These are phyloP conservation scores for Psix sp. DNA, from an alignment of 1,140 invertebrate genomes.

Conservation along the genomic window DNA sequence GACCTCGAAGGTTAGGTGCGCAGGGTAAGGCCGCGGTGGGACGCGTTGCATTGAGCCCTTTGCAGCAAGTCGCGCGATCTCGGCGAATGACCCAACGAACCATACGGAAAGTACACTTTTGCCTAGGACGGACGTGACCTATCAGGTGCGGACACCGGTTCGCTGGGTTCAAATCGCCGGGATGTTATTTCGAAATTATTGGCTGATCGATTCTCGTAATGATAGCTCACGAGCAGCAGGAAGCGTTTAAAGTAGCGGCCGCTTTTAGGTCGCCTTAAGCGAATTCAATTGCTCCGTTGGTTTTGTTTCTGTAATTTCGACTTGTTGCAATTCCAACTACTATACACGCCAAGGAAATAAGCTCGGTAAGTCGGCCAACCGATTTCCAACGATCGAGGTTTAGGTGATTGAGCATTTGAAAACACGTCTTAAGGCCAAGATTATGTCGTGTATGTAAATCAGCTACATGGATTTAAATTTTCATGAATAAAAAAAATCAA, in stretches of 20 bases:
- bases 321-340: too few species aligned
- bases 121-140: slow-evolving; percentile 22
- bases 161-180: slow-evolving; percentile 9
- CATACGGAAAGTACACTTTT: slow-evolving; percentile 43
- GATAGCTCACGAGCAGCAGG: slow-evolving; percentile 10
- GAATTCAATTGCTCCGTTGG: not conserved
- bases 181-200: slow-evolving; percentile 31
- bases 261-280: not conserved
- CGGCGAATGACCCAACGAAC: slow-evolving; percentile 33
- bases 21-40: slow-evolving; percentile 20
- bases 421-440: too few species aligned
- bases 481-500: too few species aligned
- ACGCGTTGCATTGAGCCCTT: too few species aligned
- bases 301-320: too few species aligned
- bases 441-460: too few species aligned
- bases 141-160: slow-evolving; percentile 23
- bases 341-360: too few species aligned
- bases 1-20: slow-evolving; percentile 49
- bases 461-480: too few species aligned
- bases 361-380: too few species aligned
- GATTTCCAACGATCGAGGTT: too few species aligned
- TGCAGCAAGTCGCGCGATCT: slow-evolving; percentile 21
- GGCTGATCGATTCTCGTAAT: slow-evolving; percentile 20
- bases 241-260: slow-evolving; percentile 2
- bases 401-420: too few species aligned